phyloP scores from a whole-genome alignment of 2,113 vertebrate species.

The Pseudolaguvia tuberculata region DNA sequence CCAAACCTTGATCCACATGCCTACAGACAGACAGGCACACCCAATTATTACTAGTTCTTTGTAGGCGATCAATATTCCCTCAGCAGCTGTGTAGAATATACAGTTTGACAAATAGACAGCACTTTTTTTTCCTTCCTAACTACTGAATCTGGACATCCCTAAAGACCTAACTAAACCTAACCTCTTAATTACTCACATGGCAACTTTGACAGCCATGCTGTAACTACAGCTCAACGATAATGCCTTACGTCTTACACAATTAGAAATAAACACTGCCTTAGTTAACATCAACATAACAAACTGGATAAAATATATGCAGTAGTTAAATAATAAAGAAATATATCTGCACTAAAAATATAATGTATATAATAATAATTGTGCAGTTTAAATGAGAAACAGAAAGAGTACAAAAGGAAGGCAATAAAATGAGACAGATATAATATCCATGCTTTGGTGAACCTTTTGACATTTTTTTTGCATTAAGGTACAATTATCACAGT shows the following conservation, averaged over 20 bases:
- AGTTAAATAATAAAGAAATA: background rate
- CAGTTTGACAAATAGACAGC: slow-evolving; percentile 22
- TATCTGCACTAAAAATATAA: background rate
- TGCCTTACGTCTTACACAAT: background rate
- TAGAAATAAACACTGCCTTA: background rate
- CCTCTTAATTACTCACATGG: slow-evolving; percentile 28
- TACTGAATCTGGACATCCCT: slow-evolving; percentile 30
- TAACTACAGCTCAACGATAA: slow-evolving; percentile 27
- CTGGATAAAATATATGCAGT: background rate
- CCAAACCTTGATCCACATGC: slow-evolving; percentile 20
- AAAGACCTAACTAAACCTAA: slow-evolving; percentile 17
- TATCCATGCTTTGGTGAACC: background rate
- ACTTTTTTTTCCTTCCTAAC: background rate
- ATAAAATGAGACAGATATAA: background rate
- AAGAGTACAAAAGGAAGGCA: background rate
- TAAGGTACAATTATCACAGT: background rate
- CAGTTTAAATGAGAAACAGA: background rate
- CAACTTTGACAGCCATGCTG: slow-evolving; percentile 6
- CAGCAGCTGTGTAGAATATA: slow-evolving; percentile 20
- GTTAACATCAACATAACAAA: background rate
- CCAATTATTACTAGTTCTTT: slow-evolving; percentile 14
- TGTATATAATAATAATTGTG: background rate
- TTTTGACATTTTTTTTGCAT: background rate
- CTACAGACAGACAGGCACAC: slow-evolving; percentile 10
- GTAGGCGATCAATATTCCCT: slow-evolving; percentile 24